Evolutionary conservation across 2,797 vertebrate species (phyloP), one percentile per base, ranked within the genome.

Genomic region (Syncerus caffer): DNA sequence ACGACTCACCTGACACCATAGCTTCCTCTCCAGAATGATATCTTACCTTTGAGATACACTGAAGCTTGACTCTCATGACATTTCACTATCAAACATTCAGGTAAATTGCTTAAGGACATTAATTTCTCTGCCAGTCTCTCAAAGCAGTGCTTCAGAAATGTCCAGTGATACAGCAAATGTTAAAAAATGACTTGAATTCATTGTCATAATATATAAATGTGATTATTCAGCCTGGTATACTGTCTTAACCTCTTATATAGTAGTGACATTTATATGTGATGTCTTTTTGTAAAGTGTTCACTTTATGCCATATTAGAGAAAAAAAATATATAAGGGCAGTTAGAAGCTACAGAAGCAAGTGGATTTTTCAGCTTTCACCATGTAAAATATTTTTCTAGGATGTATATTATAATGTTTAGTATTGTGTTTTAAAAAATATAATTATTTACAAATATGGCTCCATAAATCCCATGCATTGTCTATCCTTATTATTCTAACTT

Each of bases 41-140:
- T 85, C 67, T 94, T 79, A 91, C 29, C 53, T 97, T 82, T 97
- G 79, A 95, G 38, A 83, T 83, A 51, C 13, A 34, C 6, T 79
- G 94, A 93, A 93, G 51, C 45, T 90, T 89, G 62, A 79, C 45
- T 96, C 7, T 93, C 64, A 31, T 98, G 96, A 96, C 95, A 97
- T 84, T 96, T 96, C 67, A 51, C 79, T 95, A 89, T 95, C 71
- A 96, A 97, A 95, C 82, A 84, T 94, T 96, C 89, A 95, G 47
- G 42, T 83, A 50, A 62, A 86, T 80, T 89, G 25, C 21, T 89
- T 92, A 93, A 95, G 45, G 21, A 86, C 67, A 89, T 97, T 95
- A 95, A 96, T 97, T 96, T 88, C n/a, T 38, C 79, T 95, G 89
- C 7, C 90, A 93, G 3, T 96, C 78, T 96, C 74, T 89, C 64